These are phyloP conservation scores for Cassiopea andromeda DNA, from an alignment of 30 jellyfish, hydroid and myxozoan species.

Conservation along the genomic window DNA sequence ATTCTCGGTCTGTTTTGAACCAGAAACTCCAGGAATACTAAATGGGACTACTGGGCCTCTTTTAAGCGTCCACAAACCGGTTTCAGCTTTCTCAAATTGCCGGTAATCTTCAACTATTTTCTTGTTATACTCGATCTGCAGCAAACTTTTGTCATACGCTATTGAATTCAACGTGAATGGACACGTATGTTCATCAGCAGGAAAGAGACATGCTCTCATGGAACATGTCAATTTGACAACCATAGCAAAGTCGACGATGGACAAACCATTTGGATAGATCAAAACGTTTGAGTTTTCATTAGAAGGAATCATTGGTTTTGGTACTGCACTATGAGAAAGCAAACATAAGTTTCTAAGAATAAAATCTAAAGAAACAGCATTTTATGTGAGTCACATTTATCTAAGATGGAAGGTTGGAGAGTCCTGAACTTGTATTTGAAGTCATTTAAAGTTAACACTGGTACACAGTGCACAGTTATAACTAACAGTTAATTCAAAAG, in stretches of 20 bases:
- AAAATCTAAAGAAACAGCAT: background rate
- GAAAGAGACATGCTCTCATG: slow-evolving; percentile 66
- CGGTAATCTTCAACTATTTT: background rate
- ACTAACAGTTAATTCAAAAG: too few species aligned
- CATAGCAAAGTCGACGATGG: slow-evolving; percentile 27
- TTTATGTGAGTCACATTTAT: too few species aligned
- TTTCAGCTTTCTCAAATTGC: slow-evolving; percentile 8
- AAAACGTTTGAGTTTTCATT: background rate
- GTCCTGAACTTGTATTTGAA: too few species aligned
- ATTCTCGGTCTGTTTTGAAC: background rate
- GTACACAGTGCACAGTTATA: too few species aligned
- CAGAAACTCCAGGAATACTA: background rate
- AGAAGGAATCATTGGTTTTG: slow-evolving; percentile 14
- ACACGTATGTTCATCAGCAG: slow-evolving; percentile 47
- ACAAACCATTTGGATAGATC: slow-evolving; percentile 33
- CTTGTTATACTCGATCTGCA: background rate
- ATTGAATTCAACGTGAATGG: slow-evolving; percentile 15
- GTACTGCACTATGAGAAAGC: slow-evolving; percentile 20
- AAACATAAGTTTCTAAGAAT: background rate
- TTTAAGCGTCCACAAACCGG: slow-evolving; percentile 57
- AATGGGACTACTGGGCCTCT: background rate
- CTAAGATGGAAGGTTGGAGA: too few species aligned
- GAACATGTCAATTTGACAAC: slow-evolving; percentile 35
- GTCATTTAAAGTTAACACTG: too few species aligned
- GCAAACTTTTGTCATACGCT: slow-evolving; percentile 5